A percentile compares a stretch with the other conserved stretches of the same genome.
phyloP scores from a whole-genome alignment of 1,140 invertebrate genomes.

The Papilio dardanus region DNA sequence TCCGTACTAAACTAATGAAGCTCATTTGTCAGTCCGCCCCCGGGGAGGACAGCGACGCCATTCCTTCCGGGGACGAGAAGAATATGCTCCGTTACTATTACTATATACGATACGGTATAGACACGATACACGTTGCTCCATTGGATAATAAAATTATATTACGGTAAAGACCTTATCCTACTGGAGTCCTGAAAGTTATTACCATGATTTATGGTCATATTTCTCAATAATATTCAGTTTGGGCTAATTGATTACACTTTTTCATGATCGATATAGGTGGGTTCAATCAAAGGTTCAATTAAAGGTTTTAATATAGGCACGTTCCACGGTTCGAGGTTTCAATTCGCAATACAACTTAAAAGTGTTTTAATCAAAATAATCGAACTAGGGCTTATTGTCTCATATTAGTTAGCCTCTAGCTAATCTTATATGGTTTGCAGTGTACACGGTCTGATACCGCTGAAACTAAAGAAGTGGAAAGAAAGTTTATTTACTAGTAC shows the following conservation, averaged over 20 bases:
- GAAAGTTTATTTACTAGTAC: conserved; percentile 83
- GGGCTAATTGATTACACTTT: too few relatives aligned
- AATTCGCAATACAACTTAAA: too few relatives aligned
- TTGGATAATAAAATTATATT: conserved; percentile 85
- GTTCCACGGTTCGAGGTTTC: too few relatives aligned
- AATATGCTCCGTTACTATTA: conserved; percentile 93
- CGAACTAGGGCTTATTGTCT: too few relatives aligned
- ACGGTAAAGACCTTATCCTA: conserved; percentile 65
- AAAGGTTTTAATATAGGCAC: too few relatives aligned
- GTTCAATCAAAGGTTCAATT: too few relatives aligned
- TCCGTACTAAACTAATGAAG: conserved; percentile 89
- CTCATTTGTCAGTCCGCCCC: conserved; percentile 85
- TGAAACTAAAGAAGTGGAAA: conserved; percentile 83
- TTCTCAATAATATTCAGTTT: too few relatives aligned
- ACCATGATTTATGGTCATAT: too few relatives aligned
- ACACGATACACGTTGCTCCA: conserved; percentile 92
- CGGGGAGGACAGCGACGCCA: conserved; percentile 64
- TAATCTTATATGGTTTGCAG: too few relatives aligned
- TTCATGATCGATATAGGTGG: too few relatives aligned
- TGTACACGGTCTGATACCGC: conserved; percentile 75
- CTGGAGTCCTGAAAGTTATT: neutral
- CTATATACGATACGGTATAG: conserved; percentile 94
- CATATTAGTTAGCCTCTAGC: too few relatives aligned
- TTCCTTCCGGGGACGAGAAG: conserved; percentile 85
- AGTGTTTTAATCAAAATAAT: too few relatives aligned